phyloP scores from a whole-genome alignment of 2,797 vertebrate species.

The Phoebastria nigripes region DNA sequence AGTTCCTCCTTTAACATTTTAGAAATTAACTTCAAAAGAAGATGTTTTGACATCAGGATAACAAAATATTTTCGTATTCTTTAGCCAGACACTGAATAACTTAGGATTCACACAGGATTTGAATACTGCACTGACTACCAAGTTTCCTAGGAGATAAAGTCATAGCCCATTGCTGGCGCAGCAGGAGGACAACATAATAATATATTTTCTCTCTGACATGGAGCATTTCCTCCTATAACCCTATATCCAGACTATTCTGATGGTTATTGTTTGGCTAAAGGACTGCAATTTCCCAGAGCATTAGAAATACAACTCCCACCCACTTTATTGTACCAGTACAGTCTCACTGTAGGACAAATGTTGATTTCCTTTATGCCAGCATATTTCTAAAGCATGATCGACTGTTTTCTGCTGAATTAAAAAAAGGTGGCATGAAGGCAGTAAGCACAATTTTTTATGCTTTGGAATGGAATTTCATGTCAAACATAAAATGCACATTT shows the following conservation, averaged over 20 bases:
- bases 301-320: neutral
- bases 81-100: neutral
- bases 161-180: neutral
- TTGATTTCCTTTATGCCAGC: neutral
- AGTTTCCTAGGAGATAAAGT: neutral
- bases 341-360: neutral
- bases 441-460: neutral
- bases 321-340: neutral
- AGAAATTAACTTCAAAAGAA: neutral
- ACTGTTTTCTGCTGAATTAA: neutral
- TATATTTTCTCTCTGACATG: neutral
- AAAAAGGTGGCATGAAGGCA: neutral
- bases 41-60: neutral
- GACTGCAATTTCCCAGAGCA: neutral
- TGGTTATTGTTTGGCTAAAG: neutral
- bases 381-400: neutral
- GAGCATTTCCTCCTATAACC: neutral
- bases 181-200: neutral
- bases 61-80: neutral
- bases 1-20: slow-evolving; percentile 20
- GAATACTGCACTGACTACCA: neutral
- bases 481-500: neutral
- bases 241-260: neutral
- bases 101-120: neutral
- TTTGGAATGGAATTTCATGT: neutral